Evolutionary conservation across 2,113 vertebrate genomes (phyloP).

Genomic region (Agelaius phoeniceus): DNA sequence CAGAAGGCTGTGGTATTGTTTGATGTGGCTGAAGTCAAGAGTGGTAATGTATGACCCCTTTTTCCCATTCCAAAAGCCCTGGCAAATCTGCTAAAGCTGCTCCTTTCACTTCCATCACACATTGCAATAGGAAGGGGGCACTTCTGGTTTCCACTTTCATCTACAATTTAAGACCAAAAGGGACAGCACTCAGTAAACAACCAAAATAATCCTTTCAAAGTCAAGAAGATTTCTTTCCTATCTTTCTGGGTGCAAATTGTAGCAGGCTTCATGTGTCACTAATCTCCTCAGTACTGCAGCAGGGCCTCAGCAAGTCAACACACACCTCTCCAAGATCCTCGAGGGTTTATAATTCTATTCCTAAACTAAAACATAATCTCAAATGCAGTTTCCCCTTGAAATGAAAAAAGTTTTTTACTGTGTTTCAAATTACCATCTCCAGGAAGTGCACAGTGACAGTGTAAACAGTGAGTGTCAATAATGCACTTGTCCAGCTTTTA

Average conservation of each 20-base stretch:
- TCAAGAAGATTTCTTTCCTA: background rate
- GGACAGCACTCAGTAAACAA: conserved; percentile 28
- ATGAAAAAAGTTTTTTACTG: background rate
- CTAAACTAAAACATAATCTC: background rate
- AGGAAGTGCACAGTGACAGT: background rate
- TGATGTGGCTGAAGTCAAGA: background rate
- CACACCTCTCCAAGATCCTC: background rate
- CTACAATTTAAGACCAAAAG: conserved; percentile 2
- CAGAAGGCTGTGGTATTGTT: background rate
- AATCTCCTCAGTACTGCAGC: conserved; percentile 4
- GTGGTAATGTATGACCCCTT: background rate
- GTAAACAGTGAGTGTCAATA: background rate
- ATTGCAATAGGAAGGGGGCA: background rate
- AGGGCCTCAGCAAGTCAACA: background rate
- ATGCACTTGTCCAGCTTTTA: background rate
- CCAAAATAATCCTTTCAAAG: conserved; percentile 46
- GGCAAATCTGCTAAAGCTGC: background rate
- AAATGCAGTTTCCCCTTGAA: conserved; percentile 9
- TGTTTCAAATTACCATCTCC: background rate
- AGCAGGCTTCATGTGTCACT: background rate
- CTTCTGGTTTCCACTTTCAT: background rate
- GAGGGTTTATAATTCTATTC: background rate
- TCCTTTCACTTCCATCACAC: background rate
- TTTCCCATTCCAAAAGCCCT: background rate
- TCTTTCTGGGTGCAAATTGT: conserved; percentile 6